These are phyloP conservation scores for Limnephilus rhombicus DNA, from an alignment of 2,888 invertebrate genomes.

Conservation along the genomic window DNA sequence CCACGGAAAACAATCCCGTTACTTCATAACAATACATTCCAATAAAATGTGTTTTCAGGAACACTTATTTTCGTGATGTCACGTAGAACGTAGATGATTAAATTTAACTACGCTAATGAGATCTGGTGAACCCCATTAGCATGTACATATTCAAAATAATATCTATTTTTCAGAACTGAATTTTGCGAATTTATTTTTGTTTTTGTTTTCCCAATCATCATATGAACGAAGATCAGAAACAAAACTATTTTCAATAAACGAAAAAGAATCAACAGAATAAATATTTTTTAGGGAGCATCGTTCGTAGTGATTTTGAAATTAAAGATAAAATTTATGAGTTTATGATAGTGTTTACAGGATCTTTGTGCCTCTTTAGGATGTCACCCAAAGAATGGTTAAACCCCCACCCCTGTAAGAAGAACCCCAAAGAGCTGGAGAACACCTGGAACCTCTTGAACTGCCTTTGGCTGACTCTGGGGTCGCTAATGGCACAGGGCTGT, in stretches of 20 bases:
- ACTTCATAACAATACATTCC: not conserved
- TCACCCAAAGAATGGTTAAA: constrained; percentile 98
- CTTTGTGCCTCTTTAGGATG: constrained; percentile 79
- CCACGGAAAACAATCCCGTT: not conserved
- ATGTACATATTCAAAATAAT: not conserved
- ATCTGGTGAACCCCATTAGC: not conserved
- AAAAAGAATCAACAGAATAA: not conserved
- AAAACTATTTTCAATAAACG: not conserved
- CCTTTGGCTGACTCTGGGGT: constrained; percentile 98
- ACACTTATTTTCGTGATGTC: not conserved
- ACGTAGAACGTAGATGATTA: not conserved
- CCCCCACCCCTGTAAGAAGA: constrained; percentile 90
- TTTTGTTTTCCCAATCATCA: too few relatives aligned
- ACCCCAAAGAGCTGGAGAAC: constrained; percentile 91
- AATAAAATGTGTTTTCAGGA: not conserved
- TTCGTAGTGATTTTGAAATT: constrained; percentile 44
- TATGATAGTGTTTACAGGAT: not conserved
- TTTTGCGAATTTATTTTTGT: too few relatives aligned
- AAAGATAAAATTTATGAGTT: not conserved
- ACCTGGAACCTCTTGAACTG: constrained; percentile 95
- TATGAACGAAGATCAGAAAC: not conserved
- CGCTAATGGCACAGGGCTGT: constrained; percentile 97
- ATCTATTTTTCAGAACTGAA: not conserved
- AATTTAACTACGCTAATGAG: not conserved
- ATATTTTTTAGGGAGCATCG: not conserved